Base-by-base conservation (phyloP, 1,140 invertebrate genomes). In the Ceratosolen solmsi region DNA sequence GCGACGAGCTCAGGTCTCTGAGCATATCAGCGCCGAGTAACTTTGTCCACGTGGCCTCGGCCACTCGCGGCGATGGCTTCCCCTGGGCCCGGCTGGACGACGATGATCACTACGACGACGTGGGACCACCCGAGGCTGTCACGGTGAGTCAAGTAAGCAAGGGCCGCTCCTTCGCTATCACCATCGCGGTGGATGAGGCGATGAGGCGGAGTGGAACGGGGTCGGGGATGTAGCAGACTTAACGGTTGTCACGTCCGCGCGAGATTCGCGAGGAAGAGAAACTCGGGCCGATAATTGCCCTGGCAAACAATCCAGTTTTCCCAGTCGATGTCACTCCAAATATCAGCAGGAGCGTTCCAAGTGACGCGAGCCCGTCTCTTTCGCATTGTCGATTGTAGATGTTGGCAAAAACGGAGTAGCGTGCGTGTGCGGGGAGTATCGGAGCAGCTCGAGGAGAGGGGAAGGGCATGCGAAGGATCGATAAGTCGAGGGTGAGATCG, bases 41-140 rank as follows among this genome's bases (percentile, higher is more conserved):
- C 76, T 91, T 91, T 22, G 89, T 90, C 8, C 89, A 91, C 70
- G 86, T 90, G 0, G 90, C 89, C 0, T 90, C 89, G 0, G 88
- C 87, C 0, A 90, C 89, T 3, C 88, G 85, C 51, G 79, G 84
- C 11, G 87, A 75, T 33, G 90, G 89, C 84, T 90, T 90, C 83
- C 85, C 90, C 25, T 91, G 89, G 90, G 85, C 63, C 15, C n/a
- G 49, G 7, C 46, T 20, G 2, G 13, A 46, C 46, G 71, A 54
- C 13, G 78, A 82, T 15, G 81, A 71, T 3, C 76, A 76, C 36
- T 87, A 87, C 77, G 86, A 87, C 25, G 86, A 87, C 33, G 78
- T 87, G 7, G 86, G 85, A 5, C 85, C 84, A 38, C 41, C 71
- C 36, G 74, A 41, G 17, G 33, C 63, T n/a, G 5, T 17, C 11